phyloP scores from a whole-genome alignment of 2,797 vertebrate genomes.

The Pogonophryne albipinna region DNA sequence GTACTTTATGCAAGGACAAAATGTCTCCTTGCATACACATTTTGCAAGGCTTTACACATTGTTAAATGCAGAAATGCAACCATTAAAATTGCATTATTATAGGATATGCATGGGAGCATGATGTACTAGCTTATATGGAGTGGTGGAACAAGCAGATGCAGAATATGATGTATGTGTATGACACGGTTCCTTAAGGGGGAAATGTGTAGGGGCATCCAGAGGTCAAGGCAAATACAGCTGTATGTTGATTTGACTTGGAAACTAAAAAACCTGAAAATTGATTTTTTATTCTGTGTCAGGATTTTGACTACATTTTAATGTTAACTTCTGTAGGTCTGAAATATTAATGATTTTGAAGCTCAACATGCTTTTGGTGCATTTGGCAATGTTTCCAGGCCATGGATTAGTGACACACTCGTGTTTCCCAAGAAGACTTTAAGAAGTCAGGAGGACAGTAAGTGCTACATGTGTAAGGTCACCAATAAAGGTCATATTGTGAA shows the following conservation, averaged over 20 bases:
- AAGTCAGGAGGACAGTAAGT: conserved; percentile 49
- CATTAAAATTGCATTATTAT: neutral
- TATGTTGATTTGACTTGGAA: neutral
- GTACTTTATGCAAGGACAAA: neutral
- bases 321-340: neutral
- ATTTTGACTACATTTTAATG: neutral
- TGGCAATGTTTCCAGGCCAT: neutral
- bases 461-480: conserved; percentile 45
- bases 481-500: conserved; percentile 52
- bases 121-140: neutral
- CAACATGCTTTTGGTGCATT: neutral
- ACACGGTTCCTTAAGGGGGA: neutral
- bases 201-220: neutral
- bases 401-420: neutral
- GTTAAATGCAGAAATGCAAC: neutral
- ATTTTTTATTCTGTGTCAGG: neutral
- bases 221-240: neutral
- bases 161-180: neutral
- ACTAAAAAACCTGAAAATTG: neutral
- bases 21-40: neutral
- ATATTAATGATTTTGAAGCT: neutral
- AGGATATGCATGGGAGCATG: neutral
- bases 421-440: neutral
- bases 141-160: neutral
- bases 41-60: neutral